Percentiles rank a stretch among this genome's conserved stretches.
phyloP scores from a whole-genome alignment of 1,140 invertebrate genomes.

The Brachionus angularis region DNA sequence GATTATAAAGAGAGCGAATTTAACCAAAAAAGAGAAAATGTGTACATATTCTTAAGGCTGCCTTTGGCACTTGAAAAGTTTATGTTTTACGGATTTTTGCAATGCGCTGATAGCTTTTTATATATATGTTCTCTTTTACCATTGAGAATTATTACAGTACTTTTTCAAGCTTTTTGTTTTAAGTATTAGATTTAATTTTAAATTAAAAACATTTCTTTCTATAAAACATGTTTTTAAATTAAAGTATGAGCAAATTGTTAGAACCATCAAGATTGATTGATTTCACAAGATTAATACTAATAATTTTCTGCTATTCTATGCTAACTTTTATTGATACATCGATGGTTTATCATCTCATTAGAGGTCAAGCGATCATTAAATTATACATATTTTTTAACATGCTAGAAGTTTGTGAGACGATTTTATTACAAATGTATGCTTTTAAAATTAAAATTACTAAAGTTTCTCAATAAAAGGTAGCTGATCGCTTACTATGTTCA shows the following conservation, averaged over 20 bases:
- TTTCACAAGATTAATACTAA: slow-evolving; percentile 6
- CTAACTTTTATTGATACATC: slow-evolving; percentile 38
- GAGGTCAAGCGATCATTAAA: slow-evolving; percentile 97
- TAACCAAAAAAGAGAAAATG: slow-evolving; percentile 42
- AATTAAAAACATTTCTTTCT: too few relatives aligned
- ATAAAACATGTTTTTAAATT: neutral
- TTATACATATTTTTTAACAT: slow-evolving; percentile 99
- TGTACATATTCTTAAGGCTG: slow-evolving; percentile 33
- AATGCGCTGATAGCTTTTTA: slow-evolving; percentile 94
- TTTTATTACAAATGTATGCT: slow-evolving; percentile 34
- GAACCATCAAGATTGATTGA: slow-evolving; percentile 34
- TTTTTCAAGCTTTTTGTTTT: slow-evolving; percentile 43
- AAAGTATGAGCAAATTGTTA: neutral
- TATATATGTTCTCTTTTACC: slow-evolving; percentile 97
- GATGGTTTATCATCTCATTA: slow-evolving; percentile 81
- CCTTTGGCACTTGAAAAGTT: slow-evolving; percentile 61
- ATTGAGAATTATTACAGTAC: slow-evolving; percentile 77
- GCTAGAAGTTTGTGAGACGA: slow-evolving; percentile 74
- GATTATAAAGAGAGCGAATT: slow-evolving; percentile 28
- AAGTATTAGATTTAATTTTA: neutral
- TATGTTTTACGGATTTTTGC: slow-evolving; percentile 89
- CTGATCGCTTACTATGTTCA: slow-evolving; percentile 38
- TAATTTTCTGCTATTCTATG: neutral
- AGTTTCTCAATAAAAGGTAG: neutral
- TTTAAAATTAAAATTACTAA: neutral